Evolutionary conservation across 2,797 vertebrate species (phyloP).

Genomic region (Chelonia mydas): DNA sequence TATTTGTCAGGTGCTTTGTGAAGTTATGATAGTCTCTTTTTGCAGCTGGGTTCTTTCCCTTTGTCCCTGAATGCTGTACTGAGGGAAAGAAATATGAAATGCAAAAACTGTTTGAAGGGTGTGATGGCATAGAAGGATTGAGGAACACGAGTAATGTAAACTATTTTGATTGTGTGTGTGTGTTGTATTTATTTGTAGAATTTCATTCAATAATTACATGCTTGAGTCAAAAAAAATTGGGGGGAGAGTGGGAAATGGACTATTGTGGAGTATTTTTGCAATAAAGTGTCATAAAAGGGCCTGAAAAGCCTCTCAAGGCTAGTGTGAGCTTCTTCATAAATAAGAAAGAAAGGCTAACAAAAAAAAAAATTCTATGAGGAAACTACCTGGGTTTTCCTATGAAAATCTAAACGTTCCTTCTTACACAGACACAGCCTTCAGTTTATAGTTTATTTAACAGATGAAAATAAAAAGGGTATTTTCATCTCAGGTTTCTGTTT

Average conservation of each 20-base stretch:
- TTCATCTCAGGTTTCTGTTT: not conserved
- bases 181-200: not conserved
- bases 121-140: not conserved
- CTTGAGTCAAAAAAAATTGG: not conserved
- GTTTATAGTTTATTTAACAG: not conserved
- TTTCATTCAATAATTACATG: not conserved
- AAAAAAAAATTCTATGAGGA: not conserved
- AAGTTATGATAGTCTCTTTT: not conserved
- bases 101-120: not conserved
- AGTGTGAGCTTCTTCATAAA: not conserved
- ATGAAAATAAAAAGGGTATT: not conserved
- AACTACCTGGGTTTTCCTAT: conserved; percentile 20
- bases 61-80: not conserved
- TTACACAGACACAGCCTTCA: not conserved
- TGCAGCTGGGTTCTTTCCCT: not conserved
- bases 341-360: not conserved
- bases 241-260: not conserved
- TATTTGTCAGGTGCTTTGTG: not conserved
- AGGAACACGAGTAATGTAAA: not conserved
- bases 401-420: not conserved
- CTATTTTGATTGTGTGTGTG: not conserved
- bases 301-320: not conserved
- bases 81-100: not conserved
- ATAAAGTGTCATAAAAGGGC: not conserved
- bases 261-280: not conserved